A percentile compares a stretch with the other conserved stretches of the same genome.
phyloP scores from a whole-genome alignment of 2,113 vertebrate species.

The mouse (Mus musculus) region DNA sequence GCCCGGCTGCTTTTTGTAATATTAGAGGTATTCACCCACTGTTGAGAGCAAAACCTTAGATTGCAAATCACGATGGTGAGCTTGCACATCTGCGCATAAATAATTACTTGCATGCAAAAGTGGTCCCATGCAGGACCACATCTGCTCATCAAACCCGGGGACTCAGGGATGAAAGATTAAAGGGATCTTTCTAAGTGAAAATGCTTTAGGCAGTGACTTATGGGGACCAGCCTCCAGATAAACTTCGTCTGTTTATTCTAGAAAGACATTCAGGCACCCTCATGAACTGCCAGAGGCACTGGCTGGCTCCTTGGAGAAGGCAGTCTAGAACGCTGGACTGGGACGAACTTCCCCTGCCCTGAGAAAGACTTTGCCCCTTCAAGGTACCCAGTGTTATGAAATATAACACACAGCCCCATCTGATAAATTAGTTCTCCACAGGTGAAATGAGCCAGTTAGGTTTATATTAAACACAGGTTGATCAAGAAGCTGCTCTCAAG shows the following conservation, averaged over 20 bases:
- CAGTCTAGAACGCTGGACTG: neutral
- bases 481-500: too few species aligned
- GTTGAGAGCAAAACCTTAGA: neutral
- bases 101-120: neutral
- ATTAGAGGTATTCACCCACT: neutral
- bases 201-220: neutral
- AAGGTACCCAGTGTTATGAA: too few species aligned
- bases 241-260: neutral
- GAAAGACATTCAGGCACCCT: fast-evolving
- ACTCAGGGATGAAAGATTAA: neutral
- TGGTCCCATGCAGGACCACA: neutral
- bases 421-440: too few species aligned
- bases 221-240: neutral
- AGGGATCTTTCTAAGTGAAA: neutral
- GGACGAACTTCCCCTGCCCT: neutral
- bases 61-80: fast-evolving
- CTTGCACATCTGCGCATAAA: neutral
- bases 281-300: fast-evolving
- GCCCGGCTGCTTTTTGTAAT: neutral
- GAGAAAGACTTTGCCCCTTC: neutral
- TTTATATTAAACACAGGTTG: too few species aligned
- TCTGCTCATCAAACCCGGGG: neutral
- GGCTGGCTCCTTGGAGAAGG: neutral
- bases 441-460: too few species aligned
- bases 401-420: too few species aligned